A percentile compares a stretch with the other conserved stretches of the same genome.
Conservation (phyloP, 2,888 invertebrate genomes). For the Subacronicta megacephala region DNA sequence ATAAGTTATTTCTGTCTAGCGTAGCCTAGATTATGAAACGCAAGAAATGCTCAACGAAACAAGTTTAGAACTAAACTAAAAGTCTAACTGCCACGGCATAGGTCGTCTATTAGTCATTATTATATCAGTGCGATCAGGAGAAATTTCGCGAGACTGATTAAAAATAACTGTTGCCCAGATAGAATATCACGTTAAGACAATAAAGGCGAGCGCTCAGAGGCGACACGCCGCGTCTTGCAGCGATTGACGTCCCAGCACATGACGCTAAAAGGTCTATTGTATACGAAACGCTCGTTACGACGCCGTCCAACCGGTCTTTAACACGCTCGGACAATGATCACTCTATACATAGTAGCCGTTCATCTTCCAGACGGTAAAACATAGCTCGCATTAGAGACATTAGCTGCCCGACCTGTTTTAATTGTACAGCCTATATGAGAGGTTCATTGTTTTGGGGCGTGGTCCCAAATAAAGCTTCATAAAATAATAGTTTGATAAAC, state of each 20-base stretch:
- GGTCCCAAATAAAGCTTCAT: conserved; percentile 14
- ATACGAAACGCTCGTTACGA: conserved; percentile 87
- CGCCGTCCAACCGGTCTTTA: conserved; percentile 86
- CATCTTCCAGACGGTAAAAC: conserved; percentile 68
- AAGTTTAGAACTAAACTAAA: conserved; percentile 38
- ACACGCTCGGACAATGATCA: conserved; percentile 87
- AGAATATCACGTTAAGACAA: conserved; percentile 61
- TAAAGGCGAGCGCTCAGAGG: conserved; percentile 78
- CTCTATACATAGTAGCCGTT: conserved; percentile 83
- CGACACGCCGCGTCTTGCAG: conserved; percentile 66
- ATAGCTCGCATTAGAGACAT: conserved; percentile 63
- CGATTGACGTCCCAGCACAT: conserved; percentile 86
- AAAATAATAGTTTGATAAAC: too few relatives aligned
- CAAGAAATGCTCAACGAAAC: conserved; percentile 42
- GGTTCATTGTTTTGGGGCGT: conserved; percentile 41
- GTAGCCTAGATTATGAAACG: conserved; percentile 46
- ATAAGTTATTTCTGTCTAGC: conserved; percentile 40
- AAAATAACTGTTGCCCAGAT: conserved; percentile 49
- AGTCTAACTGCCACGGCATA: conserved; percentile 30
- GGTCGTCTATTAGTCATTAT: conserved; percentile 44
- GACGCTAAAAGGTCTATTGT: conserved; percentile 90
- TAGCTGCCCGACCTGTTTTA: conserved; percentile 62
- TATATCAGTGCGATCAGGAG: conserved; percentile 37
- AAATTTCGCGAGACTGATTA: conserved; percentile 51
- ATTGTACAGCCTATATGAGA: conserved; percentile 51